These are phyloP conservation scores for Xiphophorus hellerii DNA, from an alignment of 2,113 vertebrate genomes.

Conservation along the genomic window DNA sequence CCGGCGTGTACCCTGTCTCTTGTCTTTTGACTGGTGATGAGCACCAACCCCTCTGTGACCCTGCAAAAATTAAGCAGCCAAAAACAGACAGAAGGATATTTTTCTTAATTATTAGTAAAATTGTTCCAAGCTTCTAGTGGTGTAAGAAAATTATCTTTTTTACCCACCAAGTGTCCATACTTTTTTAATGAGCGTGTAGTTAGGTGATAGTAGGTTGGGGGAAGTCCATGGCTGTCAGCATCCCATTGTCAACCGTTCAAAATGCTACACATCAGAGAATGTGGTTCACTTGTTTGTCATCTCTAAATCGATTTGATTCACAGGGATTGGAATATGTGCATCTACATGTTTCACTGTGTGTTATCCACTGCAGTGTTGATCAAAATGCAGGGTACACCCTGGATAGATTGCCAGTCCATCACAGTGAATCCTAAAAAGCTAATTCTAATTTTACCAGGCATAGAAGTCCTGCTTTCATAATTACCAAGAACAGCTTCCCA, in stretches of 20 bases:
- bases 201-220: not conserved
- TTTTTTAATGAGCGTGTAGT: not conserved
- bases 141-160: too few relatives aligned
- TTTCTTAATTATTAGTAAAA: too few relatives aligned
- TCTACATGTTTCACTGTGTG: not conserved
- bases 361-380: not conserved
- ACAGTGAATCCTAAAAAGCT: not conserved
- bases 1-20: not conserved
- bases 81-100: too few relatives aligned
- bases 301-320: not conserved
- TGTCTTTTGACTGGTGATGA: not conserved
- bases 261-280: slow-evolving; percentile 4
- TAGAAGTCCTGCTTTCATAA: not conserved
- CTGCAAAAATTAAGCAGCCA: too few relatives aligned
- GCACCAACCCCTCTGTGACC: too few relatives aligned
- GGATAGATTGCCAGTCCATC: not conserved
- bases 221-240: slow-evolving; percentile 1
- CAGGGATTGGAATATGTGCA: not conserved
- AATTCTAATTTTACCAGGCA: too few relatives aligned
- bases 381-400: not conserved
- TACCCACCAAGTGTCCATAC: not conserved
- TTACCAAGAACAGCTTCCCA: not conserved
- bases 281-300: not conserved
- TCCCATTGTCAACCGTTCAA: not conserved
- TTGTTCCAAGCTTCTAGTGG: too few relatives aligned